Conservation (phyloP, 2,797 vertebrate genomes). For the Anisognathus igniventris region DNA sequence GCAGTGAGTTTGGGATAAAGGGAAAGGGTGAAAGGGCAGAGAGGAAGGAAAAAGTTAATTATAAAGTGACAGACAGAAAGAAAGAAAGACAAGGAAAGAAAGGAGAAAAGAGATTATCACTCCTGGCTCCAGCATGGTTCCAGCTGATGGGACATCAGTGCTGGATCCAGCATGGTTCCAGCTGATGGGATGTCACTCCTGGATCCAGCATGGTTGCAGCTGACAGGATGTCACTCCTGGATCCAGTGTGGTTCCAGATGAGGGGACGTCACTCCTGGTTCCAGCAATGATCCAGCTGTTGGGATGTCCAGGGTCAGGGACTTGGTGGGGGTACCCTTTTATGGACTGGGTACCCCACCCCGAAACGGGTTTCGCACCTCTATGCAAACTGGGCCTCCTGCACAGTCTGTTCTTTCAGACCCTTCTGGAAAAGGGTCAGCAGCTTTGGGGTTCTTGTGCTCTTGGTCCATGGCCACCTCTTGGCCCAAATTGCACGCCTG, state of each 20-base stretch:
- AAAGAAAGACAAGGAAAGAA: neutral
- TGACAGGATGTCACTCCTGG: no score
- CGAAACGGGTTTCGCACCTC: neutral
- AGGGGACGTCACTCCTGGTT: neutral
- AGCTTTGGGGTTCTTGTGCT: neutral
- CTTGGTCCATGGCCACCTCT: neutral
- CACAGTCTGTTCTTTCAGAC: neutral
- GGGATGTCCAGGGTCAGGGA: neutral
- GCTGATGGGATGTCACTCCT: no score
- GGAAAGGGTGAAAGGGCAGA: neutral
- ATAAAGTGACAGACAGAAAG: neutral
- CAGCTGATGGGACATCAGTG: neutral
- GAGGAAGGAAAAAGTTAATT: neutral
- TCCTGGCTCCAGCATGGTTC: neutral
- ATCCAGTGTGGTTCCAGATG: neutral
- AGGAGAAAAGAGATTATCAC: neutral
- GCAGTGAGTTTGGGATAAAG: neutral
- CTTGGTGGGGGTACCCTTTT: neutral
- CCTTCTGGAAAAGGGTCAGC: neutral
- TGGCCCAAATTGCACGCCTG: neutral
- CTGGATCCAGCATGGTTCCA: no score
- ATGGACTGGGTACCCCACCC: no score
- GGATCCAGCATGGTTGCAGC: no score
- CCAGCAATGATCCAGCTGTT: neutral
- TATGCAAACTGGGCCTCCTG: neutral